Conservation (phyloP, 2,113 vertebrate species). For the Romanogobio albipinnatus region DNA sequence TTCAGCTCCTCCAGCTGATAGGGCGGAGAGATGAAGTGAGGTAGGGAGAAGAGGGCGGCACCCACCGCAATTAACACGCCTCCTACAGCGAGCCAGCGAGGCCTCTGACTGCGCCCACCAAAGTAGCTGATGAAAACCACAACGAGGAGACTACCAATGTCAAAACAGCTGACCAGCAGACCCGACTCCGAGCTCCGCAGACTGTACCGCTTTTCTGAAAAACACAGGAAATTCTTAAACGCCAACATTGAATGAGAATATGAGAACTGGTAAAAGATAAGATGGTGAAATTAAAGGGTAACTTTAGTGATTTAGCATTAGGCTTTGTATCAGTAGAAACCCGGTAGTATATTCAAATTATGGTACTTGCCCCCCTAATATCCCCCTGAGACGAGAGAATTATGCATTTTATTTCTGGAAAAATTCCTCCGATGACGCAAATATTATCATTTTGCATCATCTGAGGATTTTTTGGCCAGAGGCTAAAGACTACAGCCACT, state of each 20-base stretch:
- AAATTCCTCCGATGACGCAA: no score
- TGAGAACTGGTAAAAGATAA: neutral
- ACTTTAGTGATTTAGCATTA: no score
- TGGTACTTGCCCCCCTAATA: no score
- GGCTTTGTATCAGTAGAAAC: no score
- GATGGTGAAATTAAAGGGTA: neutral
- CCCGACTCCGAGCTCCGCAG: slow-evolving; percentile 95
- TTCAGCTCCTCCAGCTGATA: slow-evolving; percentile 95
- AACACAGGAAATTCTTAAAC: neutral
- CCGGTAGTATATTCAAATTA: no score
- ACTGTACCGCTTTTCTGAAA: slow-evolving; percentile 89
- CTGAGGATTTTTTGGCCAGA: no score
- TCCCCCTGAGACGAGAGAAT: no score
- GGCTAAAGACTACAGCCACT: no score
- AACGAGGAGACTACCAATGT: slow-evolving; percentile 94
- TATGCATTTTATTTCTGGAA: no score
- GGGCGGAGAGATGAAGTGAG: slow-evolving; percentile 95
- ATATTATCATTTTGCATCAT: no score
- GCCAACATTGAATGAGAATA: neutral
- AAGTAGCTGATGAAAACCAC: slow-evolving; percentile 99
- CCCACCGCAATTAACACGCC: slow-evolving; percentile 91
- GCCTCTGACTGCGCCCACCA: slow-evolving; percentile 89
- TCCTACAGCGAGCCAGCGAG: slow-evolving; percentile 92
- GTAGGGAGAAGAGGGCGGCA: slow-evolving; percentile 91
- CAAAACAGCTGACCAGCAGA: slow-evolving; percentile 97